phyloP scores from a whole-genome alignment of 2,113 vertebrate species.

The Zingel zingel region DNA sequence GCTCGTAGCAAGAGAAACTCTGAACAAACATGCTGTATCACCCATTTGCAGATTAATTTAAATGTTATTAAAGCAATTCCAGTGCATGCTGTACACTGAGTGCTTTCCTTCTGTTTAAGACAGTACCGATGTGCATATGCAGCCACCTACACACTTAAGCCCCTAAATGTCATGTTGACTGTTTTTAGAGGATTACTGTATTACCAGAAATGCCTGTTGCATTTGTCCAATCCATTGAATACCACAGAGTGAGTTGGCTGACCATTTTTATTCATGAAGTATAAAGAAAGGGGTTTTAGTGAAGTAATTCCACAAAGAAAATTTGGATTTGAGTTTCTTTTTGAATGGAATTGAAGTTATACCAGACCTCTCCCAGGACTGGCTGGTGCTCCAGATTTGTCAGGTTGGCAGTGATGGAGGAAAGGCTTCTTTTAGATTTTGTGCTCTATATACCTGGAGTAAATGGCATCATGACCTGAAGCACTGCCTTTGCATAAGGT shows the following conservation, averaged over 20 bases:
- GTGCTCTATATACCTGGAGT: constrained; percentile 17
- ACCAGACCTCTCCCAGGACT: constrained; percentile 4
- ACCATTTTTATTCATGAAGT: background rate
- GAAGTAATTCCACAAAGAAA: background rate
- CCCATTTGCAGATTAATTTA: background rate
- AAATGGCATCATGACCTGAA: background rate
- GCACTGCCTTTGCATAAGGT: background rate
- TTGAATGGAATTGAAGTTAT: background rate
- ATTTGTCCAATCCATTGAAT: background rate
- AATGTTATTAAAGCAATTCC: background rate
- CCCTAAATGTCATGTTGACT: constrained; percentile 1
- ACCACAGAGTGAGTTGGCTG: background rate
- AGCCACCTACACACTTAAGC: constrained; percentile 2
- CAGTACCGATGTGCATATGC: background rate
- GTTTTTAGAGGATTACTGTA: background rate
- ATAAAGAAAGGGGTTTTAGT: background rate
- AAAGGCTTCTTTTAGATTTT: constrained; percentile 17
- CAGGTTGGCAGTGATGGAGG: background rate
- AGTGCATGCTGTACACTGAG: background rate
- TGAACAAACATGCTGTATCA: background rate
- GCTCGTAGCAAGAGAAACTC: background rate
- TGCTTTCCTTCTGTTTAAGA: background rate
- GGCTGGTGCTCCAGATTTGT: constrained; percentile 18
- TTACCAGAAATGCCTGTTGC: background rate
- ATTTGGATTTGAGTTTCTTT: background rate